phyloP scores from a whole-genome alignment of 2,113 vertebrate species.

The Hyperoodon ampullatus region DNA sequence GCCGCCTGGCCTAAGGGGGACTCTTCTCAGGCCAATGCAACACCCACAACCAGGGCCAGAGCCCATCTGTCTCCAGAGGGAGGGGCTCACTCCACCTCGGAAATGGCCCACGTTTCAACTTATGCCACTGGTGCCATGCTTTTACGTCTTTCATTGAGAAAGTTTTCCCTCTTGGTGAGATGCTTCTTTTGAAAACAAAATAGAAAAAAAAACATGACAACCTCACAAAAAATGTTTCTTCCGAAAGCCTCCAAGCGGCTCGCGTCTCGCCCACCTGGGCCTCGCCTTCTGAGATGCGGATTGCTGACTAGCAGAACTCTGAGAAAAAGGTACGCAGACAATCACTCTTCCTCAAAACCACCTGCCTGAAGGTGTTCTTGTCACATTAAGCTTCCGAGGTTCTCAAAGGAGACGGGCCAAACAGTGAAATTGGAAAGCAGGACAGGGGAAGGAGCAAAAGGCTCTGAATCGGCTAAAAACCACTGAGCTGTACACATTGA shows the following conservation, averaged over 20 bases:
- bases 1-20: not conserved
- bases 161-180: not conserved
- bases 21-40: not conserved
- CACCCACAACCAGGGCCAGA: not conserved
- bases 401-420: not conserved
- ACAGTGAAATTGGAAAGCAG: not conserved
- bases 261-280: not conserved
- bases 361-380: not conserved
- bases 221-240: not conserved
- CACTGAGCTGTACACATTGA: not conserved
- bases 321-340: not conserved
- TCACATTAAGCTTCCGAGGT: rapidly evolving
- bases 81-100: not conserved
- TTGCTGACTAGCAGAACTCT: not conserved
- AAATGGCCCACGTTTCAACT: rapidly evolving
- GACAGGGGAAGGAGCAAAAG: not conserved
- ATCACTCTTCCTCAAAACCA: not conserved
- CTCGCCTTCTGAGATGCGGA: rapidly evolving
- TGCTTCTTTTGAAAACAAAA: constrained; percentile 26
- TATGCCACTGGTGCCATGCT: not conserved
- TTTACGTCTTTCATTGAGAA: not conserved
- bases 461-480: not conserved
- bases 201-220: constrained; percentile 17
- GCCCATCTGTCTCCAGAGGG: not conserved
- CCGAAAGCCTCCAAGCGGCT: not conserved